These are phyloP conservation scores for Redunca redunca DNA, from an alignment of 2,113 vertebrate species.

Conservation along the genomic window DNA sequence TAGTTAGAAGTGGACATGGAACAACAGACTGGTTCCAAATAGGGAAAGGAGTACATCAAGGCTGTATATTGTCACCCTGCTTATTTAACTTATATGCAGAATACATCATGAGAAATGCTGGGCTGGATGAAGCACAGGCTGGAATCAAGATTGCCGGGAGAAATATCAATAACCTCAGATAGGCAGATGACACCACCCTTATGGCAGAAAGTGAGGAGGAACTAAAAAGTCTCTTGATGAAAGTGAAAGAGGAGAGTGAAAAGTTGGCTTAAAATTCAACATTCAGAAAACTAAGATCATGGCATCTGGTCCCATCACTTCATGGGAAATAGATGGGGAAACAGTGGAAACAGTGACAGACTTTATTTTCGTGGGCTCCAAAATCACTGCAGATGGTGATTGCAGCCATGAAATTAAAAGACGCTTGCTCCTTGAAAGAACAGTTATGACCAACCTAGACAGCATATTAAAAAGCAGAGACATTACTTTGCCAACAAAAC, in stretches of 20 bases:
- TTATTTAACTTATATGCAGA: not conserved
- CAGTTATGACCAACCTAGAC: not conserved
- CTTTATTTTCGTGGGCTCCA: not conserved
- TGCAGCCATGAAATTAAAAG: not conserved
- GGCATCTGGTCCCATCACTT: not conserved
- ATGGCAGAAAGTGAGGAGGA: not conserved
- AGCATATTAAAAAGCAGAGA: not conserved
- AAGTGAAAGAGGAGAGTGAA: not conserved
- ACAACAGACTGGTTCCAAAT: not conserved
- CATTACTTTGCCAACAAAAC: not conserved
- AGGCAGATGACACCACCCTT: not conserved
- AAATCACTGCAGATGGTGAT: not conserved
- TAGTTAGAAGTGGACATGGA: not conserved
- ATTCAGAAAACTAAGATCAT: not conserved
- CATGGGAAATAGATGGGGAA: not conserved
- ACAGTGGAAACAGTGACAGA: not conserved
- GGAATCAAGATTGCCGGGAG: not conserved
- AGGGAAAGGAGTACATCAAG: not conserved
- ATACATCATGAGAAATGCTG: not conserved
- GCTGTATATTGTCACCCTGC: not conserved
- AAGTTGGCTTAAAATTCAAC: not conserved
- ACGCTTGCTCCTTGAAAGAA: not conserved
- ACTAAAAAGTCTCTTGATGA: not conserved
- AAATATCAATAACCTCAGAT: not conserved
- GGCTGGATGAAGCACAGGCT: not conserved